Conservation (phyloP, 2,888 invertebrate species). For the Sisyra terminalis region DNA sequence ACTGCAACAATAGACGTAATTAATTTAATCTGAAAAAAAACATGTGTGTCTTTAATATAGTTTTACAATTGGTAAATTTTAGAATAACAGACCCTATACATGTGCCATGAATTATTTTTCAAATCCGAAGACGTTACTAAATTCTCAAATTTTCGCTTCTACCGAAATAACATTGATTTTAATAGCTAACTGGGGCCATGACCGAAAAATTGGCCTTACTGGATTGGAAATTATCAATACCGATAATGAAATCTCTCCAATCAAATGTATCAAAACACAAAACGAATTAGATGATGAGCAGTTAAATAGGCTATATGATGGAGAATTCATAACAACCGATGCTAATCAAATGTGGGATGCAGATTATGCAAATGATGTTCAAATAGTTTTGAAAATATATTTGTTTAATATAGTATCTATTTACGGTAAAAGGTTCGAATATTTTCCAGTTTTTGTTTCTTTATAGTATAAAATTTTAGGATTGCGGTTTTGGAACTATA, state of each 20-base stretch:
- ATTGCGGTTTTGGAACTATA: constrained; percentile 69
- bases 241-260: constrained; percentile 17
- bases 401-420: constrained; percentile 20
- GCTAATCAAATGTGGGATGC: constrained; percentile 50
- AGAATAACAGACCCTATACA: constrained; percentile 2
- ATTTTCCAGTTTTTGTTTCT: constrained; percentile 2
- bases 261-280: constrained; percentile 19
- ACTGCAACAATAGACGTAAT: constrained; percentile 34
- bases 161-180: constrained; percentile 33
- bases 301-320: constrained; percentile 43
- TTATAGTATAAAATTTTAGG: constrained; percentile 25
- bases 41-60: constrained; percentile 10
- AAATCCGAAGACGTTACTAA: background rate
- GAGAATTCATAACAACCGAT: constrained; percentile 48
- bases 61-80: constrained; percentile 1
- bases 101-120: background rate
- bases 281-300: constrained; percentile 22
- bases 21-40: constrained; percentile 20
- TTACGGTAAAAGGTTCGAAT: constrained; percentile 19
- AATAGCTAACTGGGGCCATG: constrained; percentile 47
- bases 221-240: constrained; percentile 32
- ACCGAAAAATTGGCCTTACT: constrained; percentile 39
- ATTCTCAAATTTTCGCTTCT: constrained; percentile 18
- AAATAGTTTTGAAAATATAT: constrained; percentile 18
- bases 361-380: constrained; percentile 19